phyloP scores from a whole-genome alignment of 2,113 vertebrate genomes.

The Sula dactylatra region DNA sequence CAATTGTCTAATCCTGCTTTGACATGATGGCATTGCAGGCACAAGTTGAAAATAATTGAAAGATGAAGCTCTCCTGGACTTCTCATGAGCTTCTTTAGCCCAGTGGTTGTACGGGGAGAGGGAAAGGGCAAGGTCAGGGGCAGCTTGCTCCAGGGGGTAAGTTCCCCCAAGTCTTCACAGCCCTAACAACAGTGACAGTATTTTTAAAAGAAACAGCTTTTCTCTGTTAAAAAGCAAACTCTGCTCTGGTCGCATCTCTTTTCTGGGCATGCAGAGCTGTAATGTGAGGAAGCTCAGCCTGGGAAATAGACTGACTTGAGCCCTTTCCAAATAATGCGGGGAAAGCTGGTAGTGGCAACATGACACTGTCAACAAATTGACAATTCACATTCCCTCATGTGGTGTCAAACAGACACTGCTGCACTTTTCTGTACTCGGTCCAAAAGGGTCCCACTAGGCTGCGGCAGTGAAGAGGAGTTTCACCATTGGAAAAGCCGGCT shows the following conservation, averaged over 20 bases:
- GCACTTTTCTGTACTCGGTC: not conserved
- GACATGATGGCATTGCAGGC: not conserved
- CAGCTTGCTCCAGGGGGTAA: not conserved
- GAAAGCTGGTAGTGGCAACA: constrained; percentile 39
- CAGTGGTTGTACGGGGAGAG: not conserved
- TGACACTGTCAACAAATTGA: constrained; percentile 68
- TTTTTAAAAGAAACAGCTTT: not conserved
- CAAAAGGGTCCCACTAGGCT: constrained; percentile 16
- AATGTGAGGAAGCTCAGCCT: constrained; percentile 25
- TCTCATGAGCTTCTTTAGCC: not conserved
- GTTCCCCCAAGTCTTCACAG: not conserved
- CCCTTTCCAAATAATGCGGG: constrained; percentile 30
- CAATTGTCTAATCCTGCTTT: not conserved
- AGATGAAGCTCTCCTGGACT: not conserved
- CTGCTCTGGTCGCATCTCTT: not conserved
- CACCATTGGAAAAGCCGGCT: not conserved
- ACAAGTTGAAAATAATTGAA: not conserved
- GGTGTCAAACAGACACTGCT: constrained; percentile 48
- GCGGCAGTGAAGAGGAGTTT: not conserved
- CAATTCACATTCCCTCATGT: constrained; percentile 38
- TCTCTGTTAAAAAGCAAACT: not conserved
- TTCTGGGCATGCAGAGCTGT: not conserved
- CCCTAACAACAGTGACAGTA: not conserved
- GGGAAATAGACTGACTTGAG: constrained; percentile 31
- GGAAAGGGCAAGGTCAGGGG: not conserved